A percentile compares a stretch with the other conserved stretches of the same genome.
Conservation (phyloP, 2,113 vertebrate genomes). For the Leptosomus discolor region DNA sequence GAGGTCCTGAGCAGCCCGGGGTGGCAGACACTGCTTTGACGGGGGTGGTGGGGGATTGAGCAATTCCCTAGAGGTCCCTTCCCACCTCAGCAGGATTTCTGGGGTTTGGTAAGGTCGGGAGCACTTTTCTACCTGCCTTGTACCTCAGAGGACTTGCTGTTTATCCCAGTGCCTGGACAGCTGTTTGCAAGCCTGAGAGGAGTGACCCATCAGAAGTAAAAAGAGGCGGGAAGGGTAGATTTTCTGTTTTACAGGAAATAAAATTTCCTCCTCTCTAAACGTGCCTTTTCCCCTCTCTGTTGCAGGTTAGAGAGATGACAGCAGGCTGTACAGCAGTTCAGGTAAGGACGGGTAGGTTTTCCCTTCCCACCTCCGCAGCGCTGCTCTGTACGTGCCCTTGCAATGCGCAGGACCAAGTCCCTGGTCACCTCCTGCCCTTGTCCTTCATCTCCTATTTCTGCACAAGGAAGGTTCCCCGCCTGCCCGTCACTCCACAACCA, state of each 20-base stretch:
- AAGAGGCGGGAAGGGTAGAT: not conserved
- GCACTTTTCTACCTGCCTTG: not conserved
- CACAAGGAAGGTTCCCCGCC: not conserved
- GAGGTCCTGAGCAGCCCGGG: not conserved
- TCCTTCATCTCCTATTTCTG: not conserved
- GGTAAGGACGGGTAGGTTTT: conserved; percentile 50
- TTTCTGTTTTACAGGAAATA: fast-evolving
- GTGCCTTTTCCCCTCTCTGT: not conserved
- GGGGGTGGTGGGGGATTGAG: not conserved
- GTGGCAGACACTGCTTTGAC: not conserved
- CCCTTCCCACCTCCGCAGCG: too few relatives aligned
- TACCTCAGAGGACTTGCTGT: fast-evolving
- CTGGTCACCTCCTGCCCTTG: not conserved
- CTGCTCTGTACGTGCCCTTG: fast-evolving
- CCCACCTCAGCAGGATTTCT: not conserved
- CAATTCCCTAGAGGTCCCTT: fast-evolving
- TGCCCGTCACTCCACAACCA: fast-evolving
- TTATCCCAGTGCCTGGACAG: fast-evolving
- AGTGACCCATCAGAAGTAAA: fast-evolving
- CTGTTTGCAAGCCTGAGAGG: not conserved
- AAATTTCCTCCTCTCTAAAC: fast-evolving
- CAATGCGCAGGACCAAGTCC: not conserved
- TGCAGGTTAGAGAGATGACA: conserved; percentile 58
- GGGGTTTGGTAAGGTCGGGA: not conserved
- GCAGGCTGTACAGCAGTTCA: not conserved